Conservation (phyloP, 2,888 invertebrate species). For the Mechanitis mazaeus region DNA sequence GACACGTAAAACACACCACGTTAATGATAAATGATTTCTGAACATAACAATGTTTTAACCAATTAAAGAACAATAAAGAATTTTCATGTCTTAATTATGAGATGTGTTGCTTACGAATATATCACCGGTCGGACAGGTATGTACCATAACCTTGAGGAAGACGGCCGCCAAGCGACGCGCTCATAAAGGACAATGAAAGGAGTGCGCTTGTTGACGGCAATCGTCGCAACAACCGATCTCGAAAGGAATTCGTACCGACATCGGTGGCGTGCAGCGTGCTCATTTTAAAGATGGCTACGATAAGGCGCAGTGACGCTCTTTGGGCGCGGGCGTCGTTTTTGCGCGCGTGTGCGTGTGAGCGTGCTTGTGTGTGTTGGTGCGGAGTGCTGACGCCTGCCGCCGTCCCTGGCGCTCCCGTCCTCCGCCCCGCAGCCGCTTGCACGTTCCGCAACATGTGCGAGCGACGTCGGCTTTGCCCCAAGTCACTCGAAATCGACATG, state of each 20-base stretch:
- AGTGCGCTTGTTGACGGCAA: constrained; percentile 55
- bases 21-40: neutral
- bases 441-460: constrained; percentile 73
- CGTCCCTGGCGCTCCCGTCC: constrained; percentile 60
- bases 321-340: constrained; percentile 66
- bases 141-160: constrained; percentile 62
- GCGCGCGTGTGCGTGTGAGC: constrained; percentile 62
- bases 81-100: constrained; percentile 23
- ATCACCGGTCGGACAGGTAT: constrained; percentile 61
- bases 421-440: constrained; percentile 37
- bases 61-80: neutral
- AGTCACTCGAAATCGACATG: constrained; percentile 41
- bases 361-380: constrained; percentile 44
- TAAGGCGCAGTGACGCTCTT: constrained; percentile 72
- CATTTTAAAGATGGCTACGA: constrained; percentile 74
- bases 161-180: constrained; percentile 45
- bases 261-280: constrained; percentile 69
- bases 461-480: constrained; percentile 42
- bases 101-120: constrained; percentile 50
- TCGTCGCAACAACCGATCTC: constrained; percentile 52
- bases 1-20: constrained; percentile 1
- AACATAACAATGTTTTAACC: neutral
- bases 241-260: constrained; percentile 69
- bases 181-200: constrained; percentile 52
- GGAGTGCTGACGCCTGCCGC: constrained; percentile 44